Evolutionary conservation across 2,888 invertebrate genomes (phyloP), one percentile per base, ranked within the genome.

Genomic region (Aleiodes leptofemur): DNA sequence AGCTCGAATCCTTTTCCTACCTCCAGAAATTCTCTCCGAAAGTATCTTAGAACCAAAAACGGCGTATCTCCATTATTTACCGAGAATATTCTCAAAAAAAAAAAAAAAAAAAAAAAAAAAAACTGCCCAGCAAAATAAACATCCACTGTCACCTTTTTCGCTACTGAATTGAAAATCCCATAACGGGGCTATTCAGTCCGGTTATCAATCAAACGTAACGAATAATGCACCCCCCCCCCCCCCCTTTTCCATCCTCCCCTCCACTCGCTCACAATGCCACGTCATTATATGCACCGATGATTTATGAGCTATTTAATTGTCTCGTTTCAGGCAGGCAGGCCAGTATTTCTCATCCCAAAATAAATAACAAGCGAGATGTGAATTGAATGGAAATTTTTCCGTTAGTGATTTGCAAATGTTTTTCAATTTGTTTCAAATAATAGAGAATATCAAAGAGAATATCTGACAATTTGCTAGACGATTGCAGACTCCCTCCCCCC

Each of bases 121-220:
- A 23, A 23, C 23, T 23, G 2, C 23, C 23, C 2, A 23, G 23
- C 1, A 23, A 23, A 23, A 23, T 23, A 23, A 23, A 23, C 23
- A 23, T 23, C 23, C 23, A 23, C 23, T 23, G 23, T 23, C 23
- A 23, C 23, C 23, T 23, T 23, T 23, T 23, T 34, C 6, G 4
- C 34, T 34, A 34, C 34, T 34, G 34, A 34, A 34, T 34, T 34
- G 34, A 34, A 34, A 34, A 6, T 7, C 43, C 64, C 23, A 48
- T 48, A 48, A 56, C 6, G 66, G 43, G 43, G 56, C 57, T 43
- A 51, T 74, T 74, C 70, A 14, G 16, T 29, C 14, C 55, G 43
- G 71, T 64, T 75, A 75, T 75, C 75, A 75, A 75, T 75, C 75
- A 75, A 72, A 75, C 56, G 43, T 64, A 72, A 71, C 56, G 57